Evolutionary conservation across 2,888 invertebrate species (phyloP).

Genomic region (Dione vanillae): DNA sequence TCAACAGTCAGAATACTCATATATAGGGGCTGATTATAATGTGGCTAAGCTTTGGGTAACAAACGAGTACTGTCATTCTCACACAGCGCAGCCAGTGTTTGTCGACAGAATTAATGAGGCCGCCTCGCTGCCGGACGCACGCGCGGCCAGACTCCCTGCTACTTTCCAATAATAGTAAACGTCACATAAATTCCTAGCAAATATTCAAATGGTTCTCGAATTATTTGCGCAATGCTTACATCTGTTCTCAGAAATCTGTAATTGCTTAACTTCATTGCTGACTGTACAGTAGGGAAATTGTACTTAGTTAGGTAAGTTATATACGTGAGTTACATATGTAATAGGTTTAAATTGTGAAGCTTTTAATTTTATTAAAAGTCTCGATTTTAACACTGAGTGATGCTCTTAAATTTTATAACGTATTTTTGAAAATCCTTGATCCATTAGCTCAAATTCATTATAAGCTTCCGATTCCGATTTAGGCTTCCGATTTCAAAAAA

Average conservation of each 20-base stretch:
- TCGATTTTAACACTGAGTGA: too few species aligned
- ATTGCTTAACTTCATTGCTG: slow-evolving; percentile 10
- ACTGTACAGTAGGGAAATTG: background rate
- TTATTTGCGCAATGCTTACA: slow-evolving; percentile 15
- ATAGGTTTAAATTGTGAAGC: too few species aligned
- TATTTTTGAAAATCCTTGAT: too few species aligned
- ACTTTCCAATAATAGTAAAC: slow-evolving; percentile 27
- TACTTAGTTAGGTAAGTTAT: background rate
- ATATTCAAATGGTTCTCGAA: slow-evolving; percentile 21
- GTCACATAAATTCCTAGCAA: slow-evolving; percentile 29
- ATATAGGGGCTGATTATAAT: slow-evolving; percentile 30
- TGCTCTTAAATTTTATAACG: too few species aligned
- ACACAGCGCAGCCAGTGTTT: slow-evolving; percentile 49
- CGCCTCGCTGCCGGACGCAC: slow-evolving; percentile 47
- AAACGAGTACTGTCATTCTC: slow-evolving; percentile 51
- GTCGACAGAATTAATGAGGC: slow-evolving; percentile 50
- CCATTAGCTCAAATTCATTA: too few species aligned
- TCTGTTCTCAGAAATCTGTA: background rate
- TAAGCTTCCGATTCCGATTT: too few species aligned
- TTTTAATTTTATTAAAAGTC: too few species aligned
- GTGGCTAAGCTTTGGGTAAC: slow-evolving; percentile 47
- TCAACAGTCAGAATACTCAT: slow-evolving; percentile 16
- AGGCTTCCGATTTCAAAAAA: too few species aligned
- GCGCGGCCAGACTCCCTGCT: slow-evolving; percentile 28
- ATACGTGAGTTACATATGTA: too few species aligned